These are phyloP conservation scores for Eumaeus atala DNA, from an alignment of 1,140 invertebrate genomes.

Conservation along the genomic window DNA sequence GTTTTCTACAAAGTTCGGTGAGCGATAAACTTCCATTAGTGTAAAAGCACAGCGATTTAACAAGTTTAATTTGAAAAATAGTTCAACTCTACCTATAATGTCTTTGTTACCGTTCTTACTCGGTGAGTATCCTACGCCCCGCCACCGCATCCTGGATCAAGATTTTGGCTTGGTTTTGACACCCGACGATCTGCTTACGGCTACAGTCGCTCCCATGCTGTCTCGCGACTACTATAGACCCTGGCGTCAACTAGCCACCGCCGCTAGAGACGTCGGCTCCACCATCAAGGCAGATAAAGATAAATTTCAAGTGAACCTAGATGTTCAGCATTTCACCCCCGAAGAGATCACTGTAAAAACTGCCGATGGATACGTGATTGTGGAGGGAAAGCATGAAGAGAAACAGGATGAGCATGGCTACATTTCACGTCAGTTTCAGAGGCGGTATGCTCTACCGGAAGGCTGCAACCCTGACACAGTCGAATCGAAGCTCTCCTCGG, in stretches of 20 bases:
- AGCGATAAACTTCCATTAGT: slow-evolving; percentile 13
- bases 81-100: slow-evolving; percentile 29
- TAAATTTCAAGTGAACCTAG: slow-evolving; percentile 80
- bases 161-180: slow-evolving; percentile 82
- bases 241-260: slow-evolving; percentile 76
- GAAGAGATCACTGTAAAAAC: slow-evolving; percentile 89
- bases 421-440: slow-evolving; percentile 82
- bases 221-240: slow-evolving; percentile 79
- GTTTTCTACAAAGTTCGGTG: slow-evolving; percentile 17
- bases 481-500: slow-evolving; percentile 80
- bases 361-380: slow-evolving; percentile 79
- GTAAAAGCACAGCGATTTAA: slow-evolving; percentile 11
- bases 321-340: slow-evolving; percentile 90
- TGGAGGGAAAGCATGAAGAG: slow-evolving; percentile 86
- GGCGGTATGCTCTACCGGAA: slow-evolving; percentile 81
- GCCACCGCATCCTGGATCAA: slow-evolving; percentile 82
- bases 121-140: slow-evolving; percentile 73
- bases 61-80: not conserved
- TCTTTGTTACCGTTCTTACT: slow-evolving; percentile 55
- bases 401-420: slow-evolving; percentile 83
- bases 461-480: slow-evolving; percentile 80
- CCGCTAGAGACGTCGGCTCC: slow-evolving; percentile 80
- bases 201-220: slow-evolving; percentile 57
- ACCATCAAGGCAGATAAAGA: slow-evolving; percentile 77
- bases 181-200: slow-evolving; percentile 82